These are phyloP conservation scores for Gadus macrocephalus DNA, from an alignment of 2,113 vertebrate species.

Conservation along the genomic window DNA sequence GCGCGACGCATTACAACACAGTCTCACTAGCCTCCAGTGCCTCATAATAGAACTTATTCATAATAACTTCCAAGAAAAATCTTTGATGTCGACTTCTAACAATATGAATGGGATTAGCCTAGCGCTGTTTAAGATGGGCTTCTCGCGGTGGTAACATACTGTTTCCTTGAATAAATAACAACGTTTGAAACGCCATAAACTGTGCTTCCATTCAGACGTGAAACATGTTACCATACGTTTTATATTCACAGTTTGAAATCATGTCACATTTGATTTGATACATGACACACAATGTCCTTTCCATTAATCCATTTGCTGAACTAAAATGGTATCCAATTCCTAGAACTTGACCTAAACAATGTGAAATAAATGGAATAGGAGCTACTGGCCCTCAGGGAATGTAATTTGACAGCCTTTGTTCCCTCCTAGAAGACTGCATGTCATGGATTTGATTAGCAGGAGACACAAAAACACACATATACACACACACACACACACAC, in stretches of 20 bases:
- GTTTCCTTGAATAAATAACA: background rate
- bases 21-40: slow-evolving; percentile 30
- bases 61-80: slow-evolving; percentile 16
- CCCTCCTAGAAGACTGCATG: slow-evolving; percentile 24
- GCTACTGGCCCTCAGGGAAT: slow-evolving; percentile 9
- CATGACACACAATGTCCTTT: no score
- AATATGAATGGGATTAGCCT: slow-evolving; percentile 19
- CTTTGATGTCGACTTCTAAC: slow-evolving; percentile 18
- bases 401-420: slow-evolving; percentile 34
- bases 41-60: slow-evolving; percentile 30
- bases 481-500: background rate
- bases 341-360: no score
- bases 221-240: no score
- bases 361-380: no score
- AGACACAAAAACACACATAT: background rate
- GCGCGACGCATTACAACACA: slow-evolving; percentile 29
- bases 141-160: slow-evolving; percentile 3
- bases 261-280: no score
- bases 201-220: background rate
- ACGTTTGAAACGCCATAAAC: background rate
- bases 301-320: no score
- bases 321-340: no score
- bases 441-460: background rate
- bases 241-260: no score
- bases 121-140: background rate